Conservation (phyloP, 2,797 vertebrate species). For the Graptemys geographica region DNA sequence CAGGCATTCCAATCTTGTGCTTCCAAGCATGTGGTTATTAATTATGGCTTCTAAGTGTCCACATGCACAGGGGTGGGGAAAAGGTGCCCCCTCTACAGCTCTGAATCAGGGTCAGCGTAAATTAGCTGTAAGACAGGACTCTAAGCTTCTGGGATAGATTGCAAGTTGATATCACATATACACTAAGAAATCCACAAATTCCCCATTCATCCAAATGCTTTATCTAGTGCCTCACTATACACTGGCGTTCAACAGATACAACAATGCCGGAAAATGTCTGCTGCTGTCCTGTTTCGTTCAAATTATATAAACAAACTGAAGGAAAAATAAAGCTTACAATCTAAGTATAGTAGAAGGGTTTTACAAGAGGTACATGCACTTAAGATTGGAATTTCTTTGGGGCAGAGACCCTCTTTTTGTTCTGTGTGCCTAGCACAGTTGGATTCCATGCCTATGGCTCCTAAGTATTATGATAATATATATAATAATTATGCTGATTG, state of each 20-base stretch:
- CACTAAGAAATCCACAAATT: neutral
- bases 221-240: neutral
- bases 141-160: neutral
- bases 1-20: neutral
- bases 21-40: rapidly evolving
- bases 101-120: neutral
- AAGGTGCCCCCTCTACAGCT: neutral
- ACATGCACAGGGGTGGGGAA: neutral
- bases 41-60: rapidly evolving
- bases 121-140: neutral
- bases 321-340: neutral
- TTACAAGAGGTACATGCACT: neutral
- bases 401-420: neutral
- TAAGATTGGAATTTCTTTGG: neutral
- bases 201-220: neutral
- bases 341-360: neutral
- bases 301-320: neutral
- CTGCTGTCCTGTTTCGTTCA: no score
- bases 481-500: neutral
- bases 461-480: neutral
- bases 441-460: neutral
- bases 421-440: neutral
- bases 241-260: no score
- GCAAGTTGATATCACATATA: neutral
- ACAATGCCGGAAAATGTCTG: no score